Evolutionary conservation across 2,797 vertebrate species (phyloP), one percentile per base, ranked within the genome.

Genomic region (Tadarida brasiliensis): DNA sequence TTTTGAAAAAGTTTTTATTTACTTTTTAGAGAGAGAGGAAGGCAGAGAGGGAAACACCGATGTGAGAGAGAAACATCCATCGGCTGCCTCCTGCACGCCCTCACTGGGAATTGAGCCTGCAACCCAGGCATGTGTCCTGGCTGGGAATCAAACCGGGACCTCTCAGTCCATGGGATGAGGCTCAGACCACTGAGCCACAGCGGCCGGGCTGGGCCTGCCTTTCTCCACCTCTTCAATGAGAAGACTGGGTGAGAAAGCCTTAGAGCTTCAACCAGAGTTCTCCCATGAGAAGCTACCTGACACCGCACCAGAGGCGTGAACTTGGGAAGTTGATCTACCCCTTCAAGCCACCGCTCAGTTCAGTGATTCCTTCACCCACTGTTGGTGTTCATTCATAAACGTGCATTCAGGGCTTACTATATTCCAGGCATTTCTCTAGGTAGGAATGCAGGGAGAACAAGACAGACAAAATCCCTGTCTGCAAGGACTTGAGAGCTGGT

Each of bases 311-410:
- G 56, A 63, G 39, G 11, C 44, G 33, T 59, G 35, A 85, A 44
- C 6, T 19, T 65, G 15, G 17, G 78, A 94, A 70, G 44, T 22
- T 85, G 85, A 95, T 90, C 33, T 20, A 22, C 3, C 16, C 22
- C 44, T 76, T 61, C 89, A 59, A 93, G 47, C 39, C n/a, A 63
- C 35, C 1, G 3, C 44, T 87, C 56, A 71, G 63, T 65, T 93
- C 59, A 94, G 93, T 89, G 76, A 94, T 90, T 90, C 70, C 70
- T 94, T 96, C 30, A 35, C 30, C 61, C 49, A 33, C 24, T 86
- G 56, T 89, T 78, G 86, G 17, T 82, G 70, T 87, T 91, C 86
- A 89, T 83, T 88, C 51, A 68, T 90, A 82, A 97, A 91, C 83
- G 85, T 68, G 81, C 90, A 74, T 30, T 39, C 71, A 81, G 49